Base-by-base conservation (phyloP, 2,113 vertebrate genomes). In the Melanocharis versteri region DNA sequence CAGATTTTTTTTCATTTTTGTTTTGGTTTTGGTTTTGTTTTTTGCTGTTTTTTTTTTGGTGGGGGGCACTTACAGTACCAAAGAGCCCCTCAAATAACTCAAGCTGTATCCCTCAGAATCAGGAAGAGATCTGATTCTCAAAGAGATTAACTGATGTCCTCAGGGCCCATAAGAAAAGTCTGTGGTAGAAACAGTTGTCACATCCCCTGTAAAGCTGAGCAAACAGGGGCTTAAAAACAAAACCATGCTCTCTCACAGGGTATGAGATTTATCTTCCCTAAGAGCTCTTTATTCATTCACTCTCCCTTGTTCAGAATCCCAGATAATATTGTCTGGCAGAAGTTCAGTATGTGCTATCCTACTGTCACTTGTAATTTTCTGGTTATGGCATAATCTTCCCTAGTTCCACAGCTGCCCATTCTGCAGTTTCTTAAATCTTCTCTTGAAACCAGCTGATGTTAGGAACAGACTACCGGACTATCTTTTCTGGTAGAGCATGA, bases 351-450 rank as follows among this genome's bases (percentile, higher is more conserved):
- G 60, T 77, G 47, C 64, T 94, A 69, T 89, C 94, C 71, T 86
- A 83, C 90, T 81, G 92, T 94, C 93, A 94, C 24, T 93, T 89
- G 56, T 48, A 92, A 94, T 96, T 94, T 94, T 94, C 91, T 94
- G 72, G 69, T 96, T 91, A 91, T 7, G 6, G 51, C 47, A 89
- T 89, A 97, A 96, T 94, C 80, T 92, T 78, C 47, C 39, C 51
- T 68, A 17, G 80, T 83, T 93, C 69, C 76, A 48, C 72, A 66
- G 83, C 56, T 95, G 69, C 60, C 93, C 35, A 23, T 93, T 93
- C 87, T 48, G 24, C 31, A 65, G 40, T 80, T 90, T 71, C 79
- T 89, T 62, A 66, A 89, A 77, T 78, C 72, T 94, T 73, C 28
- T 56, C 44, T 71, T 92, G 72, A 90, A 96, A 94, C 24, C 5